These are phyloP conservation scores for Propithecus perrieri DNA, from an alignment of 2,797 vertebrate genomes.

Conservation along the genomic window DNA sequence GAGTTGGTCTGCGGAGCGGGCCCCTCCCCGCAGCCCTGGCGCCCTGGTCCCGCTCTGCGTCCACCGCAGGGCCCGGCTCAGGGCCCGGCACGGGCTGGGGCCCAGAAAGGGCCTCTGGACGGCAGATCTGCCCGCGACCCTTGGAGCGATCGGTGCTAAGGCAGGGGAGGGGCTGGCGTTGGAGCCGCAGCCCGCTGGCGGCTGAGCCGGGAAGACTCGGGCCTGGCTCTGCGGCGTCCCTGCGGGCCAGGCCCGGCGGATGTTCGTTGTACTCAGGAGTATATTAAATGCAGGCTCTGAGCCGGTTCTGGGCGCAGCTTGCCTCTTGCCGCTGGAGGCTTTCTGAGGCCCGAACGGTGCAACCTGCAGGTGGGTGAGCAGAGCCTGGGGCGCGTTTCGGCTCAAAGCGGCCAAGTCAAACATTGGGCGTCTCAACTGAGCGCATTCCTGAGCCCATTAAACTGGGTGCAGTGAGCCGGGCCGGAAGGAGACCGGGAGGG, in stretches of 20 bases:
- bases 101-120: background rate
- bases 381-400: conserved; percentile 16
- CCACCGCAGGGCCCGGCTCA: background rate
- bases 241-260: background rate
- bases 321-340: background rate
- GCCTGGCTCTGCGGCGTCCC: background rate
- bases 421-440: background rate
- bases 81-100: background rate
- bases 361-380: background rate
- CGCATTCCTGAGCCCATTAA: conserved; percentile 72
- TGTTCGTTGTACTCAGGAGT: background rate
- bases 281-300: background rate
- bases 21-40: background rate
- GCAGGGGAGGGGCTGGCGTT: background rate
- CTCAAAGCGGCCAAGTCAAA: conserved; percentile 45
- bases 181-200: background rate
- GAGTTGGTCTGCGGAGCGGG: background rate
- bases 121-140: background rate
- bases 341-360: background rate
- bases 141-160: background rate
- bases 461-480: conserved; percentile 5
- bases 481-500: conserved; percentile 28
- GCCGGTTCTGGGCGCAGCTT: rapidly evolving
- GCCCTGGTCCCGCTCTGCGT: background rate
- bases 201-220: background rate